Evolutionary conservation across 2,113 vertebrate species (phyloP).

Genomic region (Halcyon malimbica): DNA sequence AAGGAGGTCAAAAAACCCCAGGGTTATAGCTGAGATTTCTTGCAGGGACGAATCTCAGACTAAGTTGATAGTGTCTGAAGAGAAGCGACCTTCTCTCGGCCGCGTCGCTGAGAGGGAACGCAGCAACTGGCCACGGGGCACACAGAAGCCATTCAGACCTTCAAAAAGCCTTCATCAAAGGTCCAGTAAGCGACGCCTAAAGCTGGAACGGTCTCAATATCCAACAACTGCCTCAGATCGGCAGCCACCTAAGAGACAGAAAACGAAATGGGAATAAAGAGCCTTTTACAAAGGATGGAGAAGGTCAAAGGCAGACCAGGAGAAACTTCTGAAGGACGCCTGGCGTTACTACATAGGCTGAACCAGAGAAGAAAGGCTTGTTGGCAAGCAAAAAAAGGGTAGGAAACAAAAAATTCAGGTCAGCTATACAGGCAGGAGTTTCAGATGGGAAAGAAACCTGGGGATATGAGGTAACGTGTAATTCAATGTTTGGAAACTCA

Average conservation of each 20-base stretch:
- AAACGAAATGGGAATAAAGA: neutral
- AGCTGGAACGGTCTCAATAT: neutral
- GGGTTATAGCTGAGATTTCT: neutral
- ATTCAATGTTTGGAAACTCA: slow-evolving; percentile 8
- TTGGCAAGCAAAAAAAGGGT: neutral
- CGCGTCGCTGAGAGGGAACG: neutral
- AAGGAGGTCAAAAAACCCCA: neutral
- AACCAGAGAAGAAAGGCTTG: neutral
- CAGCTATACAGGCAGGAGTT: neutral
- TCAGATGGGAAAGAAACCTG: neutral
- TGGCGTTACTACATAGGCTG: accelerated
- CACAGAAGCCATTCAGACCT: neutral
- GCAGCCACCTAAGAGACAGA: neutral
- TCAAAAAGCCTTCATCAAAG: neutral
- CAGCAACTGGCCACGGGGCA: neutral
- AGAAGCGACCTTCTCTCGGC: neutral
- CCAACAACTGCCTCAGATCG: neutral
- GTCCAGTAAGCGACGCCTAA: neutral
- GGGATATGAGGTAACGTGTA: neutral
- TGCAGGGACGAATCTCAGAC: neutral
- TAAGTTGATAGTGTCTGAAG: neutral
- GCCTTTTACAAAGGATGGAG: neutral
- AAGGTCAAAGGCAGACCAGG: neutral
- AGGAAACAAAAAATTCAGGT: neutral
- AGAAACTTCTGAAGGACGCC: neutral